Evolutionary conservation across 2,797 vertebrate genomes (phyloP), one percentile per base, ranked within the genome.

Genomic region (Pipistrellus pipistrellus): DNA sequence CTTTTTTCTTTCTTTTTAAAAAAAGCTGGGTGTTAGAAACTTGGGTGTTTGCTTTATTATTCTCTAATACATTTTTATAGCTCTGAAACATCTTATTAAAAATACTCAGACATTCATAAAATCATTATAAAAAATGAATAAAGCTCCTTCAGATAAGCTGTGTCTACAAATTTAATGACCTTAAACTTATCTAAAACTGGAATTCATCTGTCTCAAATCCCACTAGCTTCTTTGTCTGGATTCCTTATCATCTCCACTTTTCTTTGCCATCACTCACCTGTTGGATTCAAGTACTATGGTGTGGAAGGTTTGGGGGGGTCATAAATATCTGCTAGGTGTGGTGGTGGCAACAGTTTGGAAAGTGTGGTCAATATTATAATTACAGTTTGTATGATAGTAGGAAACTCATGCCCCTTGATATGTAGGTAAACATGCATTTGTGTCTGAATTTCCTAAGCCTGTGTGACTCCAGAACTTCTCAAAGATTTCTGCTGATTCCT

Each of bases 71-170:
- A 46, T 76, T 92, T 86, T 75, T 27, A 75, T 69, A 94, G 25
- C 75, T 90, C 48, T 53, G 66, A 75, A 94, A 72, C 14, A 25
- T 68, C 35, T 80, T 44, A 73, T 82, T 66, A 69, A 88, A 94
- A 30, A 32, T 73, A 59, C 51, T 41, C 53, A 84, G 46, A 21
- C 41, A 44, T 41, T 83, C 64, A 48, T 41, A 62, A 86, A 83
- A 38, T 55, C 30, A 64, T 84, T 83, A 35, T 78, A 68, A 82
- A 62, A 81, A 83, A 48, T 15, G 64, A 78, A 66, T 12, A 64
- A 32, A 11, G 44, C 32, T 41, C 25, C 23, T 68, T 59, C 20
- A 25, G 87, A 72, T 41, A 7, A 44, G 23, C 68, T 10, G 27
- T 23, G 17, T 69, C 72, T 81, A 13, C 18, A 38, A 4, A 35